A percentile compares a stretch with the other conserved stretches of the same genome.
Conservation (phyloP, 2,797 vertebrate species). For the Eremophila alpestris region DNA sequence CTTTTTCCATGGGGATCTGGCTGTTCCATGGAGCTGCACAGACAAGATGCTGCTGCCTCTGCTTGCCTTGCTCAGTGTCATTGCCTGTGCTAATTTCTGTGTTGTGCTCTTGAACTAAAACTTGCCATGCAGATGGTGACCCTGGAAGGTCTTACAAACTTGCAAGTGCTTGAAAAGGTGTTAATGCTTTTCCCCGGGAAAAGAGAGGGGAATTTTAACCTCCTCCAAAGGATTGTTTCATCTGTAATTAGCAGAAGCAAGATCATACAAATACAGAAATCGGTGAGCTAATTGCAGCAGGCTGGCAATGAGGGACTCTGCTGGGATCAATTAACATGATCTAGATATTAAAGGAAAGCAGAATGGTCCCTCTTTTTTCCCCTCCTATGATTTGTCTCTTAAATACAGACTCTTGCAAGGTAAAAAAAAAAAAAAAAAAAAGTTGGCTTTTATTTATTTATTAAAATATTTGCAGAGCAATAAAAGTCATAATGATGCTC, state of each 20-base stretch:
- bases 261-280: slow-evolving; percentile 16
- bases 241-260: slow-evolving; percentile 9
- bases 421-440: background rate
- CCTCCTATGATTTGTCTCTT: background rate
- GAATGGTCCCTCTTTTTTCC: background rate
- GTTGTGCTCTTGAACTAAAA: background rate
- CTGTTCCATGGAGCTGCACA: background rate
- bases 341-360: slow-evolving; percentile 23
- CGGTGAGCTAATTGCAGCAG: background rate
- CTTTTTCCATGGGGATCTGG: background rate
- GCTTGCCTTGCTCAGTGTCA: accelerated
- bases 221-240: slow-evolving; percentile 9
- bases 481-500: background rate
- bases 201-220: background rate
- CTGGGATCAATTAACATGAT: slow-evolving; percentile 33
- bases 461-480: background rate
- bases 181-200: background rate
- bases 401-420: background rate
- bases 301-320: background rate
- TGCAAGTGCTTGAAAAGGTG: background rate
- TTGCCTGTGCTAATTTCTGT: background rate
- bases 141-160: background rate
- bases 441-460: background rate
- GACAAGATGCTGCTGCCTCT: background rate
- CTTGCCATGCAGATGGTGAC: background rate